Conservation (phyloP, 1,140 invertebrate species). For the Meloidogyne chitwoodi region DNA sequence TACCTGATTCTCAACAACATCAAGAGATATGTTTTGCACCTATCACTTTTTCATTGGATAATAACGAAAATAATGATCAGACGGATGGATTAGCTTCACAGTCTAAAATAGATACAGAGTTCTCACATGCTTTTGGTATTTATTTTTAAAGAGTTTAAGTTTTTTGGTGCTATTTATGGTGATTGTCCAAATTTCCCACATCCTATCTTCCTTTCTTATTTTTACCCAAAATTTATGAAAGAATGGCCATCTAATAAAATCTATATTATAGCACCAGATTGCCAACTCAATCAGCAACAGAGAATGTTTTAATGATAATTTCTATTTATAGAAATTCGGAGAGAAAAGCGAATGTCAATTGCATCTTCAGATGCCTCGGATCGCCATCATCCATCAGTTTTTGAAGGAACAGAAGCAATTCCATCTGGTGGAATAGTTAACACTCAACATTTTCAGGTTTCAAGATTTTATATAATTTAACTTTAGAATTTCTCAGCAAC, state of each 20-base stretch:
- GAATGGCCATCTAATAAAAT: no score
- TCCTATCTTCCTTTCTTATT: no score
- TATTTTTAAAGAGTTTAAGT: no score
- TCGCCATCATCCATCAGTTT: not conserved
- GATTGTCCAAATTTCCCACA: no score
- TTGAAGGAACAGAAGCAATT: conserved; percentile 5
- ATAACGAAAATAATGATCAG: not conserved
- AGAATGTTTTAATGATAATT: not conserved
- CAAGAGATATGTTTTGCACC: not conserved
- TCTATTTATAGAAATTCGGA: conserved; percentile 13
- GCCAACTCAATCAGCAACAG: no score
- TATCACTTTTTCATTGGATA: not conserved
- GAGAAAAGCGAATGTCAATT: conserved; percentile 25
- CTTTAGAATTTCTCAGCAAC: conserved; percentile 35
- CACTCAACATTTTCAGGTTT: conserved; percentile 10
- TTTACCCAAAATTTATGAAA: no score
- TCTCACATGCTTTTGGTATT: not conserved
- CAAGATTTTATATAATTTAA: not conserved
- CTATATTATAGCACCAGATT: no score
- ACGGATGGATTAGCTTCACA: not conserved
- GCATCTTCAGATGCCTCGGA: conserved; percentile 1
- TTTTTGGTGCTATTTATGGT: no score
- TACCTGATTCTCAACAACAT: not conserved
- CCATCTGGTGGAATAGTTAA: conserved; percentile 10
- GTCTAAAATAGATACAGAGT: not conserved